Base-by-base conservation (phyloP, 1,140 invertebrate genomes). In the Eueides isabella region DNA sequence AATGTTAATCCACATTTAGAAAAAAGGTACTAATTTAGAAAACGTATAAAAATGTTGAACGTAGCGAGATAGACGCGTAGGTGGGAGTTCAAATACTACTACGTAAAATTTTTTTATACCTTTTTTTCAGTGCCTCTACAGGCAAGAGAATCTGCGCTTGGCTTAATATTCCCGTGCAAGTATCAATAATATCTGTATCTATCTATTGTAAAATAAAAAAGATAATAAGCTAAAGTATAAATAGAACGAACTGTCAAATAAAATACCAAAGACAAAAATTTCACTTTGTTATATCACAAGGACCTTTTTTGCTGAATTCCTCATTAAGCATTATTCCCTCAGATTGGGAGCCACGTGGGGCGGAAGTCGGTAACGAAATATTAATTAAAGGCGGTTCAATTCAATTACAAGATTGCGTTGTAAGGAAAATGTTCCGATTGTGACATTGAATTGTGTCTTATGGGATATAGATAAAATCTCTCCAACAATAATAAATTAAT, bases 381-480 rank as follows among this genome's bases (percentile, higher is more conserved):
- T 29, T 44, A 67, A 67, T 67, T 48, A 41, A 48, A 67, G 14
- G 14, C 66, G 66, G 9, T 67, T 48, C 41, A 14, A 44, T 29
- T 48, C 41, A 55, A 55, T 55, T 55, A 55, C 48, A 55, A 2
- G 23, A 26, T 26, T 55, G 2, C 48, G 19, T 26, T 26, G 5
- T 55, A 7, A 23, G 23, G 19, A 23, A 55, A 26, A 26, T 16
- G 41, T 55, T 55, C 11, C 23, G 19, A 26, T 26, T 26, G 48
- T 55, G 23, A 55, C 48, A 26, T 55, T 26, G 48, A 23, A 55
- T 26, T 55, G 19, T 48, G 19, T 55, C 41, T 44, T 55, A 26
- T 26, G 23, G 26, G 12, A 55, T 55, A 12, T 55, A 55, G 26
- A 55, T n/a, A n/a, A 19, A 26, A 38, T 0, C 14, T 16, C 1